phyloP scores from a whole-genome alignment of 2,888 invertebrate species.

The Meteorus cinctellus region DNA sequence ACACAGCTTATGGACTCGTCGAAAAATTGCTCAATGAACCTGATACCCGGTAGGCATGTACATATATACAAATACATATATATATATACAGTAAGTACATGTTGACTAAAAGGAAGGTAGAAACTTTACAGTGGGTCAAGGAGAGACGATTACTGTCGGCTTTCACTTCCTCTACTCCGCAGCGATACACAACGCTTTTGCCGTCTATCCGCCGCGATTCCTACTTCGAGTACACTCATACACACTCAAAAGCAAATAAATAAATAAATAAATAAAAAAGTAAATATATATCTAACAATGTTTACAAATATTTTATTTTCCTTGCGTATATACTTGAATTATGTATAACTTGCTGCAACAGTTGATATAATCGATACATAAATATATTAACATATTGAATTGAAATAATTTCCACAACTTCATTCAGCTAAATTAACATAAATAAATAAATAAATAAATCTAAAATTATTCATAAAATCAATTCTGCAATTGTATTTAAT shows the following conservation, averaged over 20 bases:
- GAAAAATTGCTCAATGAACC: conserved; percentile 73
- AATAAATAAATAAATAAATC: no score
- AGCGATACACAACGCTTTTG: conserved; percentile 40
- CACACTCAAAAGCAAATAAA: background rate
- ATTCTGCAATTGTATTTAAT: background rate
- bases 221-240: background rate
- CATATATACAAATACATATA: background rate
- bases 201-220: conserved; percentile 22
- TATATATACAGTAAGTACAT: conserved; percentile 58
- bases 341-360: conserved; percentile 14
- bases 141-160: conserved; percentile 67
- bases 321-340: background rate
- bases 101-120: conserved; percentile 71
- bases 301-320: background rate
- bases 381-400: conserved; percentile 11
- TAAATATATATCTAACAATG: background rate
- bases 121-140: conserved; percentile 74
- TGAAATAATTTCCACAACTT: no score
- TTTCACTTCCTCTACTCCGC: conserved; percentile 71
- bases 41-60: conserved; percentile 50
- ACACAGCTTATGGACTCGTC: conserved; percentile 35
- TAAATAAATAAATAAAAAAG: background rate
- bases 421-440: no score
- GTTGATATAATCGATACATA: conserved; percentile 18
- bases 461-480: no score